phyloP scores from a whole-genome alignment of 92 coral and sea anemone genomes.

The Palythoa caribaeorum region DNA sequence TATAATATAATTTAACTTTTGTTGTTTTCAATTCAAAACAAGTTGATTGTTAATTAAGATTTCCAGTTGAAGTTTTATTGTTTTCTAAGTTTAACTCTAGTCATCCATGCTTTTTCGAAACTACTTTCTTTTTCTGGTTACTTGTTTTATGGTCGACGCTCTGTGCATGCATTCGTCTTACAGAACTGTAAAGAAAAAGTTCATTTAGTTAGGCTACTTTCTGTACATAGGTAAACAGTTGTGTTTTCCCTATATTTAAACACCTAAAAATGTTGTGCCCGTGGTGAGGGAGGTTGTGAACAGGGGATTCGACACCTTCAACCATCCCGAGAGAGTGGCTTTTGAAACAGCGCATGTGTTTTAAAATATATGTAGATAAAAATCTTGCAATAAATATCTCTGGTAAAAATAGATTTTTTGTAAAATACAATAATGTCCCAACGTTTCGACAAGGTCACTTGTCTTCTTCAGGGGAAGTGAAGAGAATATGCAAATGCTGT shows the following conservation, averaged over 20 bases:
- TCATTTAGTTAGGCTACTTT: neutral
- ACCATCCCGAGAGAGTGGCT: no score
- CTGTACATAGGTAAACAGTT: neutral
- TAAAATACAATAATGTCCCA: no score
- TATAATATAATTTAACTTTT: neutral
- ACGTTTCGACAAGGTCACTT: no score
- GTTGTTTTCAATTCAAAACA: neutral
- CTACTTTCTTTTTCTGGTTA: neutral
- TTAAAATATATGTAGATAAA: no score
- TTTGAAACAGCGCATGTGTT: no score
- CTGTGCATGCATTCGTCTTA: constrained; percentile 38
- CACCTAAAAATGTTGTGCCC: neutral
- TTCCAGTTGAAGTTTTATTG: neutral
- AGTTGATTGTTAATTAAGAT: neutral
- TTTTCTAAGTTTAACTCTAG: neutral
- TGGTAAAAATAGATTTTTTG: no score
- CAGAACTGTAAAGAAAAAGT: constrained; percentile 31
- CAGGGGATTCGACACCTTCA: no score
- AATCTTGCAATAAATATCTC: no score
- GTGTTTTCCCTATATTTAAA: neutral
- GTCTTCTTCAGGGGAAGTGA: no score
- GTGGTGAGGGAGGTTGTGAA: neutral
- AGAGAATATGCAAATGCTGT: no score
- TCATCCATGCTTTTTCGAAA: constrained; percentile 9
- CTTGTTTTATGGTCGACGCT: neutral